Percentiles rank a stretch among this genome's conserved stretches.
These are phyloP conservation scores for Xylota sylvarum DNA, from an alignment of 2,888 invertebrate species.

Conservation along the genomic window DNA sequence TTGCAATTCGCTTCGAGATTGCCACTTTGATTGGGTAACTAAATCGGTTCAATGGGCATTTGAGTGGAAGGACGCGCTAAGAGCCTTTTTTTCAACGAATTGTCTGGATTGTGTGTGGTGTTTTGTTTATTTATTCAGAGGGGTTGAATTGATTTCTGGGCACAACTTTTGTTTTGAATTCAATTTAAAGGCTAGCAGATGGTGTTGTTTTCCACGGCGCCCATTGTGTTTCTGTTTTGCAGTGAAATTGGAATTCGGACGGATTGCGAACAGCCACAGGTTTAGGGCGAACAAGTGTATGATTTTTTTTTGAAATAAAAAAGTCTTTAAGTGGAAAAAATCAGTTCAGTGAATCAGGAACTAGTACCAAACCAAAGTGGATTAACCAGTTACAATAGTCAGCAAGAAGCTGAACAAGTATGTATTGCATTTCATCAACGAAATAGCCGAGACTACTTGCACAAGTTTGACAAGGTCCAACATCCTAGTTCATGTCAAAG, in stretches of 20 bases:
- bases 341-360: too few species aligned
- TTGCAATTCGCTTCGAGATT: constrained; percentile 21
- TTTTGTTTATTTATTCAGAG: neutral
- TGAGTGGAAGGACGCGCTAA: constrained; percentile 3
- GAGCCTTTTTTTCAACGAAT: neutral
- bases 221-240: neutral
- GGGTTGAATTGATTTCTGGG: neutral
- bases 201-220: neutral
- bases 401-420: too few species aligned
- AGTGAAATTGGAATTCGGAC: neutral
- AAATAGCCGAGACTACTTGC: too few species aligned
- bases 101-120: constrained; percentile 6
- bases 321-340: neutral
- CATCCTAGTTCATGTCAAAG: too few species aligned
- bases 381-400: too few species aligned
- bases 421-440: too few species aligned
- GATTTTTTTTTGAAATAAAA: neutral
- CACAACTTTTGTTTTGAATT: constrained; percentile 2
- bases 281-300: neutral
- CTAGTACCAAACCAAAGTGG: too few species aligned
- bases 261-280: neutral
- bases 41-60: constrained; percentile 12
- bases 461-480: too few species aligned
- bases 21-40: constrained; percentile 24
- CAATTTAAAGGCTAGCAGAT: neutral